Conservation (phyloP, 1,140 invertebrate genomes). For the Saxidomus purpurata region DNA sequence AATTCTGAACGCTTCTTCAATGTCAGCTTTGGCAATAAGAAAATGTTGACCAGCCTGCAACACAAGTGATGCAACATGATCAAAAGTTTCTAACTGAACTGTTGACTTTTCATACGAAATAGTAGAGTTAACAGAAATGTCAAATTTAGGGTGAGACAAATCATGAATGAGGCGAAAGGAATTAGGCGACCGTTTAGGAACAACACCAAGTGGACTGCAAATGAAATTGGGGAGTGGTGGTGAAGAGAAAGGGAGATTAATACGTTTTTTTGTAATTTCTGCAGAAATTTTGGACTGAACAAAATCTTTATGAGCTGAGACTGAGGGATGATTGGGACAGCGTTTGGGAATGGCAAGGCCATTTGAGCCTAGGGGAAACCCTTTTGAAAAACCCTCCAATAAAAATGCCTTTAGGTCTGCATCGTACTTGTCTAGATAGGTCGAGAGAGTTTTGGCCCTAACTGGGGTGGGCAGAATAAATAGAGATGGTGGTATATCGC, state of each 20-base stretch:
- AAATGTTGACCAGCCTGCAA: neutral
- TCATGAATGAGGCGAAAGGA: constrained; percentile 18
- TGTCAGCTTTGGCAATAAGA: constrained; percentile 35
- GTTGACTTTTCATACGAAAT: neutral
- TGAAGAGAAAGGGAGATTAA: neutral
- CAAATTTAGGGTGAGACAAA: neutral
- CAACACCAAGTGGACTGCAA: neutral
- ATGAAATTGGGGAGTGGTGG: constrained; percentile 4
- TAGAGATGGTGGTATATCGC: too few species aligned
- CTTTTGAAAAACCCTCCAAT: neutral
- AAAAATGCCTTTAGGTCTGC: neutral
- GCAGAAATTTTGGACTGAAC: neutral
- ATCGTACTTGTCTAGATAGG: too few species aligned
- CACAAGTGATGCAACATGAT: neutral
- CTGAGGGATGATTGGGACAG: neutral
- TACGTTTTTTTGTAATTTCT: too few species aligned
- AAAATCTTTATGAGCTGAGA: neutral
- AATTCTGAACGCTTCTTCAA: constrained; percentile 20
- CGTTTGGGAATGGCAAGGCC: neutral
- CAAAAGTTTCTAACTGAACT: neutral
- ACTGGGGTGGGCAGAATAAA: neutral
- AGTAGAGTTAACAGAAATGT: constrained; percentile 1
- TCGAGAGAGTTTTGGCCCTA: neutral
- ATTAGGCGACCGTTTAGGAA: constrained; percentile 15
- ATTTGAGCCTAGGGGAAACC: neutral